A percentile compares a stretch with the other conserved stretches of the same genome.
phyloP scores from a whole-genome alignment of 2,113 vertebrate species.

The Acrocephalus kingi region DNA sequence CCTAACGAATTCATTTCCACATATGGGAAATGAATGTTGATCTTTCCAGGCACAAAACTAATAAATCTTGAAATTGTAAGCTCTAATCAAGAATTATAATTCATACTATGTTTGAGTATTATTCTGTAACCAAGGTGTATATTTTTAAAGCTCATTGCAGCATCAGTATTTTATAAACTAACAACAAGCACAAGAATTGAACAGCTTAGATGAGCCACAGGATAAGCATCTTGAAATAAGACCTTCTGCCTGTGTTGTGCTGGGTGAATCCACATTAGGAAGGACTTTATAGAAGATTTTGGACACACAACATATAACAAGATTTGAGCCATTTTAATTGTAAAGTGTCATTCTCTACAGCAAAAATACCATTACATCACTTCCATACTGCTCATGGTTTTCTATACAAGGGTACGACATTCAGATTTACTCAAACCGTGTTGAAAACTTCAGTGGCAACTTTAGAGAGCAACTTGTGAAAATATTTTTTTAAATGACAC shows the following conservation, averaged over 20 bases:
- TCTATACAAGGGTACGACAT: slow-evolving; percentile 22
- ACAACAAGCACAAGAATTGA: not conserved
- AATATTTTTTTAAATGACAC: not conserved
- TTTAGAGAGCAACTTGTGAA: slow-evolving; percentile 6
- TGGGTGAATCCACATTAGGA: not conserved
- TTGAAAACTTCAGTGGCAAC: slow-evolving; percentile 16
- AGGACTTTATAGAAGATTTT: not conserved
- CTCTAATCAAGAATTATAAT: not conserved
- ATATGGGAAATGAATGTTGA: not conserved
- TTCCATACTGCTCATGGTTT: slow-evolving; percentile 43
- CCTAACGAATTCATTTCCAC: not conserved
- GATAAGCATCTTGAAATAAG: not conserved
- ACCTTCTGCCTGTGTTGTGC: not conserved
- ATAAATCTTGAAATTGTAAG: not conserved
- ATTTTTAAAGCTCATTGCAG: not conserved
- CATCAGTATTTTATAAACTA: not conserved
- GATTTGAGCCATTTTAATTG: not conserved
- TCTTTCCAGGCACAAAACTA: not conserved
- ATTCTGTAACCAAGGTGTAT: not conserved
- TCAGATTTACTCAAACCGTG: not conserved
- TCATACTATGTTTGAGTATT: not conserved
- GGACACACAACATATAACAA: not conserved
- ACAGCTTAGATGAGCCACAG: not conserved
- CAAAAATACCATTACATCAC: not conserved
- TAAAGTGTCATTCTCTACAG: not conserved